These are phyloP conservation scores for Cichlasoma orientale DNA, from an alignment of 2,797 vertebrate species.

Conservation along the genomic window DNA sequence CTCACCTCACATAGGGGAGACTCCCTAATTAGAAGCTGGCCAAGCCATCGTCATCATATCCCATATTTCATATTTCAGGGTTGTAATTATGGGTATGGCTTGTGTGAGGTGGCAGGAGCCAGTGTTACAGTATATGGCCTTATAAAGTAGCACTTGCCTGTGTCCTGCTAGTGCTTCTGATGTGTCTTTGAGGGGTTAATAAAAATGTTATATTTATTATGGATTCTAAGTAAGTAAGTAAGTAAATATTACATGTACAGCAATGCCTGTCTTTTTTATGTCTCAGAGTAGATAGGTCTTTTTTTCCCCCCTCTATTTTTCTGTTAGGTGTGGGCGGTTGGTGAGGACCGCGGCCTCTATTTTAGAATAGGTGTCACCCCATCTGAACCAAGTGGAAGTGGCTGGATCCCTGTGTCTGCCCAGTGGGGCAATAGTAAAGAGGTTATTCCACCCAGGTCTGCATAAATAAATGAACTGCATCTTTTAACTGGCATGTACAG, in stretches of 20 bases:
- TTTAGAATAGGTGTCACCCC: constrained; percentile 91
- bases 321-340: constrained; percentile 90
- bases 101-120: constrained; percentile 49
- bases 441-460: constrained; percentile 80
- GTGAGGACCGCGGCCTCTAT: constrained; percentile 90
- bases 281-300: neutral
- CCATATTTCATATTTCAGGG: constrained; percentile 79
- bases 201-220: neutral
- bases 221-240: neutral
- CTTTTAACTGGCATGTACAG: neutral
- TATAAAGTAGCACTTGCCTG: constrained; percentile 64
- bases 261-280: neutral
- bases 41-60: constrained; percentile 64
- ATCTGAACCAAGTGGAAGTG: constrained; percentile 91
- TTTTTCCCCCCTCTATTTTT: neutral
- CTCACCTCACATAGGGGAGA: constrained; percentile 73
- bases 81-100: constrained; percentile 59
- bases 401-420: constrained; percentile 89
- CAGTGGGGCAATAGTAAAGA: constrained; percentile 83
- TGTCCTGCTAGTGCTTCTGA: constrained; percentile 14
- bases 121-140: constrained; percentile 66
- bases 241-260: neutral
- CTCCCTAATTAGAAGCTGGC: constrained; percentile 81
- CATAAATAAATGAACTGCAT: neutral
- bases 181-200: constrained; percentile 7